A percentile compares a stretch with the other conserved stretches of the same genome.
Conservation (phyloP, 2,797 vertebrate genomes). For the Knipowitschia caucasica region DNA sequence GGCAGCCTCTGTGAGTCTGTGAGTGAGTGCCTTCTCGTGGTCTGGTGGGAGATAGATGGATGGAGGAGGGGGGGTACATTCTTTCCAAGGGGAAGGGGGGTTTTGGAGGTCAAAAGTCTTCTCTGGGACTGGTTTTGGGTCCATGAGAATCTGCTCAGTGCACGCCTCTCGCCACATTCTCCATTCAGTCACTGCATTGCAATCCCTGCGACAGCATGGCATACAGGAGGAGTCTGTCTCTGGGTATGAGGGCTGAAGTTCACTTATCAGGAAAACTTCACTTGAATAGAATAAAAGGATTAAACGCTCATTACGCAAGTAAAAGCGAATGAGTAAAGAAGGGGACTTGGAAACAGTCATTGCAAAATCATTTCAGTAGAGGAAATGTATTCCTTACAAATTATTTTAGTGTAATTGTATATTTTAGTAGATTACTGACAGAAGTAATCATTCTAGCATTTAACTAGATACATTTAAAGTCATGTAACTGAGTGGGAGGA, state of each 20-base stretch:
- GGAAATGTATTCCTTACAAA: no score
- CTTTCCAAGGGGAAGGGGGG: constrained; percentile 75
- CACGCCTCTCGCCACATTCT: constrained; percentile 49
- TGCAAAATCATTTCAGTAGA: not conserved
- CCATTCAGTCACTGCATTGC: constrained; percentile 27
- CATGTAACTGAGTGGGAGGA: no score
- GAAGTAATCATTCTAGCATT: no score
- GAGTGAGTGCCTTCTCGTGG: constrained; percentile 49
- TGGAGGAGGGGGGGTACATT: constrained; percentile 52
- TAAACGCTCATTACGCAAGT: not conserved
- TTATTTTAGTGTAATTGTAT: no score
- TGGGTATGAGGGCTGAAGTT: constrained; percentile 22
- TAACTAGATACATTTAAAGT: no score
- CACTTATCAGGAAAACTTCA: not conserved
- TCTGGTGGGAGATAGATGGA: constrained; percentile 50
- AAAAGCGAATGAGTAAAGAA: not conserved
- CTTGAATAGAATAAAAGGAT: not conserved
- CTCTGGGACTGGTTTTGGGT: constrained; percentile 49
- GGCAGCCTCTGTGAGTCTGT: constrained; percentile 26
- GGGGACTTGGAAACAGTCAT: not conserved
- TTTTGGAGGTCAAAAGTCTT: constrained; percentile 72
- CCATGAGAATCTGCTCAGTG: constrained; percentile 67
- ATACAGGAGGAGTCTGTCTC: constrained; percentile 20
- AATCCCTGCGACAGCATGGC: constrained; percentile 33
- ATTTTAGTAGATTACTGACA: no score